phyloP scores from a whole-genome alignment of 2,113 vertebrate species.

The Oxyruncus cristatus region DNA sequence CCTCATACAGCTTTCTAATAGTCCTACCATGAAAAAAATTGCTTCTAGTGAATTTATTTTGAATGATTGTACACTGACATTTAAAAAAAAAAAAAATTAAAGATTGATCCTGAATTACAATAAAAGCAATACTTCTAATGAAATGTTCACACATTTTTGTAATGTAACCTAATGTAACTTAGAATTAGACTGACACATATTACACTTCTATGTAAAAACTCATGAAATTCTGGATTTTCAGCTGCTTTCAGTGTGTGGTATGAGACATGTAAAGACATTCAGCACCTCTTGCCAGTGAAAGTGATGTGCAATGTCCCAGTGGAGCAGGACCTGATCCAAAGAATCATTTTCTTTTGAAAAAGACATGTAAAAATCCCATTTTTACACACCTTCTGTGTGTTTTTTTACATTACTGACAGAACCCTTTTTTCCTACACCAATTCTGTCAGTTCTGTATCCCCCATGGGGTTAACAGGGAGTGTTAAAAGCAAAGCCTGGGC shows the following conservation, averaged over 20 bases:
- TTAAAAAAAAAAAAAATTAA: background rate
- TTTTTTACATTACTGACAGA: background rate
- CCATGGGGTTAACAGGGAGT: background rate
- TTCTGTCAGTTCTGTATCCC: background rate
- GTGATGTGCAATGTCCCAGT: rapidly evolving
- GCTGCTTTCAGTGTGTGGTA: background rate
- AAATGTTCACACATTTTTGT: background rate
- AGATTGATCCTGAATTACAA: background rate
- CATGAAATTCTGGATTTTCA: background rate
- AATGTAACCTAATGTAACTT: background rate
- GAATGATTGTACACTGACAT: background rate
- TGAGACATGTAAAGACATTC: background rate
- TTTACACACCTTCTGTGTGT: background rate
- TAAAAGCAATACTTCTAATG: background rate
- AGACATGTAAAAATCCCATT: background rate
- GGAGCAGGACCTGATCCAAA: background rate
- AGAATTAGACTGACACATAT: background rate
- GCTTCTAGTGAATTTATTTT: background rate
- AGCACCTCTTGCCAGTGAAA: background rate
- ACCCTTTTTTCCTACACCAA: background rate
- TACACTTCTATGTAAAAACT: background rate
- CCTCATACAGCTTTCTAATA: background rate
- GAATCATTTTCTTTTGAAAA: background rate
- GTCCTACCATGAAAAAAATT: background rate
- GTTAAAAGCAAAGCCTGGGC: too few relatives aligned